These are phyloP conservation scores for Ophonus ardosiacus DNA, from an alignment of 2,888 invertebrate genomes.

Conservation along the genomic window DNA sequence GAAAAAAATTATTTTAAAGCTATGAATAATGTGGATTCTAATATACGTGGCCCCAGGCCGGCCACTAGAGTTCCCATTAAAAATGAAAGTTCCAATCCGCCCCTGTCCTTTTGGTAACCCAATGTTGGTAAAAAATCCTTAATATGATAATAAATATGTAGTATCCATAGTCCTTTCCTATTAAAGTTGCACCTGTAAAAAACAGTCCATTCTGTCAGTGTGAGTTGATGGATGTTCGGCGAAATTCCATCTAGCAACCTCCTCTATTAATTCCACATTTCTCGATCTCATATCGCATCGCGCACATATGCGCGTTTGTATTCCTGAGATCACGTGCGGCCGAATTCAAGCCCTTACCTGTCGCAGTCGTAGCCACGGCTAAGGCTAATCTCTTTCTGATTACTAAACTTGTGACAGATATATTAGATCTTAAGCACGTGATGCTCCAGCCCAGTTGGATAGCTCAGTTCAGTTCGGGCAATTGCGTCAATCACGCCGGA, in stretches of 20 bases:
- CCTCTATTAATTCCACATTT: conserved; percentile 40
- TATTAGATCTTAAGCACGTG: conserved; percentile 71
- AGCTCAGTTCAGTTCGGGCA: neutral
- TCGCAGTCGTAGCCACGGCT: neutral
- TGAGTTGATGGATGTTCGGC: conserved; percentile 4
- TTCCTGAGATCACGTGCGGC: conserved; percentile 10
- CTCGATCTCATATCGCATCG: conserved; percentile 32
- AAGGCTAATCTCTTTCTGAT: conserved; percentile 75
- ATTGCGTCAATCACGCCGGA: conserved; percentile 33
- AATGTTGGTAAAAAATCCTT: too few species aligned
- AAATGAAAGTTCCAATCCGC: too few species aligned
- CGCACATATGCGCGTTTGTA: conserved; percentile 35
- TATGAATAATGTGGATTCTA: too few species aligned
- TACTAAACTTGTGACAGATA: conserved; percentile 75
- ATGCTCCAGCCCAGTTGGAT: neutral
- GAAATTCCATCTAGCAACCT: neutral
- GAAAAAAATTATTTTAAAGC: too few species aligned
- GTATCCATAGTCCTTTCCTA: neutral
- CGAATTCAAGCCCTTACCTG: conserved; percentile 17
- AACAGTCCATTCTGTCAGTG: neutral
- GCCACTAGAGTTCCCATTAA: too few species aligned
- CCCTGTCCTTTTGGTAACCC: too few species aligned
- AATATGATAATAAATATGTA: too few species aligned
- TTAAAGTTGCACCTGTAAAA: neutral
- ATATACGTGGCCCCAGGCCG: too few species aligned